Evolutionary conservation across 1,140 invertebrate genomes (phyloP).

Genomic region (Papilio machaon): DNA sequence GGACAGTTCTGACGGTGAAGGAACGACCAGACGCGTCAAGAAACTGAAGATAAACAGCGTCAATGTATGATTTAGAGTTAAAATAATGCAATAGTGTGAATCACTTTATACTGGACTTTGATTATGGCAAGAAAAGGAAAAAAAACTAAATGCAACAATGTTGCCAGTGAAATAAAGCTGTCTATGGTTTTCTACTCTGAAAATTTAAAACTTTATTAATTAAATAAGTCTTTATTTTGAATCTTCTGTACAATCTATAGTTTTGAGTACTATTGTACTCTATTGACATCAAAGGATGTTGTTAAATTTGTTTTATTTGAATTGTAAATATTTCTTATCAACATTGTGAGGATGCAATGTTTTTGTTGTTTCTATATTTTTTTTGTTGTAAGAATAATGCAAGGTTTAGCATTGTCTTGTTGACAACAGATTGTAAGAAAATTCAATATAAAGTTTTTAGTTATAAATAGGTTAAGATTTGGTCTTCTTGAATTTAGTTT

Average conservation of each 20-base stretch:
- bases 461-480: conserved; percentile 44
- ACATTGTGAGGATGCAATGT: neutral
- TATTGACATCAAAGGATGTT: neutral
- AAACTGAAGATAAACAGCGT: conserved; percentile 80
- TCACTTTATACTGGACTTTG: conserved; percentile 13
- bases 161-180: conserved; percentile 14
- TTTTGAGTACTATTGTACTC: conserved; percentile 15
- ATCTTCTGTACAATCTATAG: conserved; percentile 1
- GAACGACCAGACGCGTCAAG: conserved; percentile 77
- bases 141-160: conserved; percentile 16
- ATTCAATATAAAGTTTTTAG: conserved; percentile 50
- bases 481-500: conserved; percentile 58
- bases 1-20: conserved; percentile 80
- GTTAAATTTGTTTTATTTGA: neutral
- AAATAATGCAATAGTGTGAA: conserved; percentile 23
- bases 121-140: neutral
- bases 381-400: conserved; percentile 16
- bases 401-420: conserved; percentile 2
- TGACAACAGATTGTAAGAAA: conserved; percentile 42
- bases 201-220: neutral
- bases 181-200: conserved; percentile 12
- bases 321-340: conserved; percentile 1
- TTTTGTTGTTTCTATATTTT: neutral
- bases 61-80: conserved; percentile 58
- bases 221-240: conserved; percentile 10